These are phyloP conservation scores for Thereva nobilitata DNA, from an alignment of 2,888 invertebrate genomes.

Conservation along the genomic window DNA sequence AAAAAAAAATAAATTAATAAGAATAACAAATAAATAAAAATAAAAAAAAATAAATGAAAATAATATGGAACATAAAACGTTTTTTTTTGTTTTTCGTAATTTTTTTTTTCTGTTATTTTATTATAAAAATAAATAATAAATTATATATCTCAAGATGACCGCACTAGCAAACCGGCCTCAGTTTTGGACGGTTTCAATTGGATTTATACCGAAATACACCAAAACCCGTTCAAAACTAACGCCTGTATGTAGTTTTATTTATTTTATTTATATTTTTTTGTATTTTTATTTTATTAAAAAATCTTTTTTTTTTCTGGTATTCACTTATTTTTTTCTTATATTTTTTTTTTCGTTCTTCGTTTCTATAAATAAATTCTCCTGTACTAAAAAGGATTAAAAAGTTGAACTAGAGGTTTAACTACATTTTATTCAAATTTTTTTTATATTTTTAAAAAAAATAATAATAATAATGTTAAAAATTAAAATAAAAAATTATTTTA, in stretches of 20 bases:
- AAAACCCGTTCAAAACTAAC: conserved; percentile 61
- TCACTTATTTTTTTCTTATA: conserved; percentile 6
- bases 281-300: conserved; percentile 9
- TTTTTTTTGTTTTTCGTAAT: not conserved
- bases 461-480: not conserved
- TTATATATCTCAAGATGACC: conserved; percentile 44
- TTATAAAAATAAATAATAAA: conserved; percentile 26
- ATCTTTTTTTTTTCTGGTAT: conserved; percentile 10
- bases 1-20: not conserved
- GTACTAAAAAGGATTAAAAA: conserved; percentile 31
- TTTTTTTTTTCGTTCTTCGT: not conserved
- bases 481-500: no score
- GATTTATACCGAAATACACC: conserved; percentile 57
- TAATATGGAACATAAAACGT: conserved; percentile 15
- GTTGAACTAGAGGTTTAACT: conserved; percentile 15
- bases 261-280: not conserved
- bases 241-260: conserved; percentile 47
- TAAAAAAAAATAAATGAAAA: conserved; percentile 12
- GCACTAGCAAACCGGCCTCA: conserved; percentile 55
- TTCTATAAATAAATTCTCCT: conserved; percentile 20
- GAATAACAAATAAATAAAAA: conserved; percentile 8
- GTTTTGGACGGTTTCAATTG: conserved; percentile 61
- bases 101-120: conserved; percentile 6
- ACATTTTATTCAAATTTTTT: not conserved
- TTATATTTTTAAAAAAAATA: conserved; percentile 7